A percentile compares a stretch with the other conserved stretches of the same genome.
Conservation (phyloP, 2,797 vertebrate species). For the Tamandua tetradactyla region DNA sequence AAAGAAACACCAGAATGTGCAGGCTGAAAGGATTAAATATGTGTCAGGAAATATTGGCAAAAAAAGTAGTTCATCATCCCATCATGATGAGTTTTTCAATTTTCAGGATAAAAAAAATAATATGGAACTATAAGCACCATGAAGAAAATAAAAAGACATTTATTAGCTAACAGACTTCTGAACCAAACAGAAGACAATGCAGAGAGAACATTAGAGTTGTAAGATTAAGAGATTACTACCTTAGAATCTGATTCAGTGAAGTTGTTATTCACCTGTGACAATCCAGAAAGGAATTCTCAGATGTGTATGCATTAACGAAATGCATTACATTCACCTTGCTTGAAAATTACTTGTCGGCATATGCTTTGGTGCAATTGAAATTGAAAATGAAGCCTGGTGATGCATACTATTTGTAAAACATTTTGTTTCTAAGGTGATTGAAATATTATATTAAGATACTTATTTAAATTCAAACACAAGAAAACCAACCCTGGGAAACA, state of each 20-base stretch:
- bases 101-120: neutral
- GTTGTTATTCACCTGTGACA: neutral
- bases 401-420: neutral
- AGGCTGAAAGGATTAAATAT: neutral
- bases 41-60: neutral
- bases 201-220: neutral
- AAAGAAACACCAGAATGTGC: neutral
- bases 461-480: neutral
- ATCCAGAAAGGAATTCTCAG: neutral
- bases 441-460: neutral
- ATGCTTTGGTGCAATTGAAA: neutral
- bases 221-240: neutral
- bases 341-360: neutral
- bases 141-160: neutral
- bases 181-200: neutral
- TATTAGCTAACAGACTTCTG: neutral
- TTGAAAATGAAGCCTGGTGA: neutral
- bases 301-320: neutral
- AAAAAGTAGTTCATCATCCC: neutral
- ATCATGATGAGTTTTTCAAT: neutral
- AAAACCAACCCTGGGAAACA: neutral
- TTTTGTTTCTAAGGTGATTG: constrained; percentile 30
- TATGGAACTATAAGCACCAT: neutral
- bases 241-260: neutral
- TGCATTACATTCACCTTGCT: neutral